phyloP scores from a whole-genome alignment of 53 echinoderm and acorn worm species.

The Echinarachnius parma region DNA sequence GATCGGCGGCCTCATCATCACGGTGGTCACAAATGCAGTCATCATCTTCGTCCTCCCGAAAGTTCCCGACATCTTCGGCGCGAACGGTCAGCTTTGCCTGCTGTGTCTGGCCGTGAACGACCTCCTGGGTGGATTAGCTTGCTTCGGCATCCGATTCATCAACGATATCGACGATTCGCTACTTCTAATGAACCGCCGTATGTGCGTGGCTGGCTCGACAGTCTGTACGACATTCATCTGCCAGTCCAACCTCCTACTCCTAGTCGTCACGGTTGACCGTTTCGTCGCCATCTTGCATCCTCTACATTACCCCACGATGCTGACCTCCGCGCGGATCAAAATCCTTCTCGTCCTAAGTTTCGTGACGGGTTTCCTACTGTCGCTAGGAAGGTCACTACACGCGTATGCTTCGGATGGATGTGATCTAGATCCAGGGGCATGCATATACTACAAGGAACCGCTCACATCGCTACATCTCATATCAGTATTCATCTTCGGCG shows the following conservation, averaged over 20 bases:
- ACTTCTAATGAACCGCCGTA: neutral
- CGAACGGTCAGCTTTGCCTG: conserved; percentile 20
- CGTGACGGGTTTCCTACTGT: neutral
- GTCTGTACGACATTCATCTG: conserved; percentile 16
- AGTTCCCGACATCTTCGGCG: conserved; percentile 11
- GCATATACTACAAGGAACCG: neutral
- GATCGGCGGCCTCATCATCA: too few relatives aligned
- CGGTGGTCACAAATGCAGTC: too few relatives aligned
- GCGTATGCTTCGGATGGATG: neutral
- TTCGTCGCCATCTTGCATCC: conserved; percentile 28
- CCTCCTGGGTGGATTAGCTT: conserved; percentile 13
- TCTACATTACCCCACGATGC: conserved; percentile 3
- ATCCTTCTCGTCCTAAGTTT: neutral
- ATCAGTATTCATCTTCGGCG: neutral
- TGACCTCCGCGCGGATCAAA: conserved; percentile 8
- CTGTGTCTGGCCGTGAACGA: conserved; percentile 23
- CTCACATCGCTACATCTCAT: neutral
- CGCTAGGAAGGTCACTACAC: neutral
- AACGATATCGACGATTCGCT: conserved; percentile 19
- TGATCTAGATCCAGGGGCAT: conserved; percentile 22
- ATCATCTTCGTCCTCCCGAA: conserved; percentile 16
- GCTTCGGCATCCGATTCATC: conserved; percentile 24
- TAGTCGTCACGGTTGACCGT: conserved; percentile 13
- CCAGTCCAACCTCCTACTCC: conserved; percentile 11
- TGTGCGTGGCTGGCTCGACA: neutral